Evolutionary conservation across 2,888 invertebrate species (phyloP), one percentile per base, ranked within the genome.

Genomic region (Apodemia mormo): DNA sequence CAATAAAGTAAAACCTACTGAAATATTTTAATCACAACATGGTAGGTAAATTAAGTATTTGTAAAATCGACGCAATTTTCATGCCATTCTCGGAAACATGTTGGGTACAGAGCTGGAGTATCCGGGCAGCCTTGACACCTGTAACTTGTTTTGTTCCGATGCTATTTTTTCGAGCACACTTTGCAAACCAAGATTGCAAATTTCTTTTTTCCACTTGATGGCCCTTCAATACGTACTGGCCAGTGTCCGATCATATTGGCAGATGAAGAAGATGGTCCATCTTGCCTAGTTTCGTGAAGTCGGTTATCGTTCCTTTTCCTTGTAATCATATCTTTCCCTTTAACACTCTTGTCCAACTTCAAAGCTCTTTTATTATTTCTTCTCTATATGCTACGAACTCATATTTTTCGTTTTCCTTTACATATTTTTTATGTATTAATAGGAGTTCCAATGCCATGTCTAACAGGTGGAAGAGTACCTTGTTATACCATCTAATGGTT

Each of bases 251-350:
- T 22, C 54, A 22, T 22, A 22, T n/a, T 22, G 22, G 54, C 54
- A 54, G n/a, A 22, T 54, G 54, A 54, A 54, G 54, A 54, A 54
- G 54, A 54, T 54, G 54, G 22, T 22, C n/a, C 54, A 22, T 54
- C 54, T 54, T 54, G n/a, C 54, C 54, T 54, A 22, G n/a, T 22
- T 54, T 54, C 7, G 7, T 54, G n/a, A 54, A 54, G n/a, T 22
- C 54, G 22, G 54, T 52, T 54, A n/a, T 14, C 54, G 14, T 54
- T 52, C 14, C n/a, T 52, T 52, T 52, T 52, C n/a, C 52, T 40
- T 40, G 40, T 22, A 52, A 22, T 22, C 6, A 22, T 7, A 54
- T 54, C 22, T 54, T 54, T 54, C 7, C 8, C 6, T 22, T 54
- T 10, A 22, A 54, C 10, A 10, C 22, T 10, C 10, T 43, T 43